These are phyloP conservation scores for Sebastes schlegelii DNA, from an alignment of 2,113 vertebrate species.

Conservation along the genomic window DNA sequence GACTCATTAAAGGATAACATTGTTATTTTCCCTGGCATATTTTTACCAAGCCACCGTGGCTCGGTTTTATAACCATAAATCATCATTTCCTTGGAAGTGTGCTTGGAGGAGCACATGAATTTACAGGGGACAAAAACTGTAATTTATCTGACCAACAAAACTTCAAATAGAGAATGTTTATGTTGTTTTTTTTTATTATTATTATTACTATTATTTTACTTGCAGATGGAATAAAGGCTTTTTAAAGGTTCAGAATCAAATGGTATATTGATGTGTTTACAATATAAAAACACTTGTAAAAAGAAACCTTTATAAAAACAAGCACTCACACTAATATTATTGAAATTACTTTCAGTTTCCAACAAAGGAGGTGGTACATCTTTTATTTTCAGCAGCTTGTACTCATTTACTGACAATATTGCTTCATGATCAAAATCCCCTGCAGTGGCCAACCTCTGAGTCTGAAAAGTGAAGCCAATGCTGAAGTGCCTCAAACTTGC, in stretches of 20 bases:
- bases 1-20: conserved; percentile 54
- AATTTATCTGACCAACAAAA: neutral
- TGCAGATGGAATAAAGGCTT: neutral
- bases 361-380: neutral
- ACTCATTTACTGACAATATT: neutral
- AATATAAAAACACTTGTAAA: neutral
- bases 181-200: neutral
- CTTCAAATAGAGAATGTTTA: neutral
- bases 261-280: neutral
- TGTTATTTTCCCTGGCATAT: conserved; percentile 43
- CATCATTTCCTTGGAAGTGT: conserved; percentile 4
- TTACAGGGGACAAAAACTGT: conserved; percentile 25
- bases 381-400: conserved; percentile 7
- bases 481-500: no score
- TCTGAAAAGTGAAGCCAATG: no score
- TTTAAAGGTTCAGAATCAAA: neutral
- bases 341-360: conserved; percentile 3
- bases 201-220: neutral
- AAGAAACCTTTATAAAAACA: neutral
- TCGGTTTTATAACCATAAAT: conserved; percentile 15
- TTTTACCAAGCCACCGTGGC: conserved; percentile 31
- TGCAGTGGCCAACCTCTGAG: neutral
- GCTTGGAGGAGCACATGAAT: neutral
- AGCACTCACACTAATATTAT: conserved; percentile 7
- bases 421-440: conserved; percentile 1